Evolutionary conservation across 2,888 invertebrate genomes (phyloP), one percentile per base, ranked within the genome.

Genomic region (Pseudococcus longispinus): DNA sequence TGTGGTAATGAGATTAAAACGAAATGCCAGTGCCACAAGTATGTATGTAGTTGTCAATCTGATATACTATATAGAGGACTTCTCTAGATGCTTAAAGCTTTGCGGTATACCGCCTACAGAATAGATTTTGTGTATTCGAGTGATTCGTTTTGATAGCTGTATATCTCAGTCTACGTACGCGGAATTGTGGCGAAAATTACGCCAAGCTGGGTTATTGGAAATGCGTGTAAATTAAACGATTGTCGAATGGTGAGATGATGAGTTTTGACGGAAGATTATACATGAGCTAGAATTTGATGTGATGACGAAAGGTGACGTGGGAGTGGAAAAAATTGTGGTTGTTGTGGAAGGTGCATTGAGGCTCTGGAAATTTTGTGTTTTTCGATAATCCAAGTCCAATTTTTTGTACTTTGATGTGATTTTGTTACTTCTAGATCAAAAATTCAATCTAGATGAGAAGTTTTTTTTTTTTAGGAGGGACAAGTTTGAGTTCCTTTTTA

Each of bases 11-110:
- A 70, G 70, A 70, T 70, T 70, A 29, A 70, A 70, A 70, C 32
- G 70, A 70, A 70, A 70, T 60, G 60, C 60, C 60, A 23, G 60
- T 6, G 29, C 70, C 70, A 70, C 70, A 70, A 70, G 70, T 70
- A 70, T 70, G 70, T 13, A 70, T 23, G 60, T 60, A 60, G 15
- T 70, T 70, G 70, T 70, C 70, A 70, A 70, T 70, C 70, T 23
- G 60, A 20, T 70, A 37, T 37, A 37, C 29, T 70, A 15, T 29
- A 70, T 60, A 23, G 23, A 60, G 60, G 32, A 70, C 70, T 70
- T 29, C 29, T 70, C 70, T 70, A 29, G 70, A 18, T 70, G 70
- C 70, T 70, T 32, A 29, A 29, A 70, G 29, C 70, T 70, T 70
- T 70, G 70, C 70, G 70, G 70, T 70, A 29, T 29, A 29, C 70